Evolutionary conservation across 2,113 vertebrate genomes (phyloP).

Genomic region (Barbus barbus): DNA sequence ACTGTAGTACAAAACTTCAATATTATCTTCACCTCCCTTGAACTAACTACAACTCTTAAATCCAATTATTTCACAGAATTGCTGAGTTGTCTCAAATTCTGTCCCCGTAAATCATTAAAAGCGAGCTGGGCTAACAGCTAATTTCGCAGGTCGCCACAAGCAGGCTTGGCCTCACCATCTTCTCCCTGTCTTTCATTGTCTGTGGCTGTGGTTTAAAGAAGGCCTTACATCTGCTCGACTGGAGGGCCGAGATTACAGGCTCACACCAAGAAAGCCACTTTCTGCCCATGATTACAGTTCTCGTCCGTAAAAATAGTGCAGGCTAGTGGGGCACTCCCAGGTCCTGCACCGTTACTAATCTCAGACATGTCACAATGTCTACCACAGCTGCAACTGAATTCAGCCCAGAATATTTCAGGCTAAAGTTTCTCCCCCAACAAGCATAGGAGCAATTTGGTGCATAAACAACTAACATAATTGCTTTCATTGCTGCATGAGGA

Average conservation of each 20-base stretch:
- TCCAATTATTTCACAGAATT: constrained; percentile 34
- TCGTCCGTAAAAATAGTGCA: constrained; percentile 71
- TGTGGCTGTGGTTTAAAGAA: constrained; percentile 39
- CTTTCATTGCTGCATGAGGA: background rate
- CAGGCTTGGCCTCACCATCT: constrained; percentile 9
- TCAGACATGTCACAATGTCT: constrained; percentile 17
- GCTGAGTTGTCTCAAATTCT: constrained; percentile 24
- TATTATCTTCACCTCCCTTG: constrained; percentile 19
- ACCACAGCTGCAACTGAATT: constrained; percentile 47
- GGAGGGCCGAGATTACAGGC: constrained; percentile 65
- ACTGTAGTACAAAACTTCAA: background rate
- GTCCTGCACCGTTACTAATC: constrained; percentile 51
- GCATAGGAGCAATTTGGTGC: constrained; percentile 4
- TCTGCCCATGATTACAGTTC: constrained; percentile 74
- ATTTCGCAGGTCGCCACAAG: constrained; percentile 35
- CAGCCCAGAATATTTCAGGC: constrained; percentile 34
- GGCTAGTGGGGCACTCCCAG: constrained; percentile 63
- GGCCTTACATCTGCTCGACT: constrained; percentile 50
- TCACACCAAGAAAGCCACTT: constrained; percentile 65
- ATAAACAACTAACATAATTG: constrained; percentile 29
- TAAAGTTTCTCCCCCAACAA: constrained; percentile 36
- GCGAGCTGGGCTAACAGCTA: constrained; percentile 26
- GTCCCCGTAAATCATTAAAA: constrained; percentile 46
- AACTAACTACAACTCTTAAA: constrained; percentile 9
- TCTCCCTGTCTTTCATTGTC: constrained; percentile 16